Percentiles rank a stretch among this genome's conserved stretches.
Evolutionary conservation across 35 echinoderm and acorn worm species (phyloP).

Genomic region (Patiria miniata): DNA sequence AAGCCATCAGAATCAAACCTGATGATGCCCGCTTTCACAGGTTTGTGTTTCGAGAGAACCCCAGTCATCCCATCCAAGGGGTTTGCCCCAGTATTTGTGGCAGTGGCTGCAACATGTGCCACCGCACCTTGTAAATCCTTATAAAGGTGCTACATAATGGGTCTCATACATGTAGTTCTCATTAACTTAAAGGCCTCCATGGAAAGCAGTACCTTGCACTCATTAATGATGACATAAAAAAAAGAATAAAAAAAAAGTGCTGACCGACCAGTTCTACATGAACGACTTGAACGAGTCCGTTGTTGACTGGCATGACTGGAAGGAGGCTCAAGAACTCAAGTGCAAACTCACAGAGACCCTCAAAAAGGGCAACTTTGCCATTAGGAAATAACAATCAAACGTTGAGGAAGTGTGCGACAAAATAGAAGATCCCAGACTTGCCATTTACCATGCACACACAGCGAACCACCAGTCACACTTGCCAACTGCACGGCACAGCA

Average conservation of each 20-base stretch:
- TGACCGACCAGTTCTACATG: slow-evolving; percentile 57
- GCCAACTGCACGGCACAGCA: too few species aligned
- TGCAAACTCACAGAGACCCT: slow-evolving; percentile 64
- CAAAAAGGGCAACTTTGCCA: slow-evolving; percentile 23
- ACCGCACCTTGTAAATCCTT: too few species aligned
- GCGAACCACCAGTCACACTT: too few species aligned
- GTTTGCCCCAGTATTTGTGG: slow-evolving; percentile 44
- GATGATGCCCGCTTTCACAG: slow-evolving; percentile 42
- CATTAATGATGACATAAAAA: slow-evolving; percentile 29
- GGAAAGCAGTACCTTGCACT: slow-evolving; percentile 48
- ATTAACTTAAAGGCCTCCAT: too few species aligned
- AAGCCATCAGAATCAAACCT: neutral
- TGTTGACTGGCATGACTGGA: slow-evolving; percentile 21
- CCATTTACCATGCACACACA: too few species aligned
- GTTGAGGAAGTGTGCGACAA: slow-evolving; percentile 23
- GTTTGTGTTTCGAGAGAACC: slow-evolving; percentile 32
- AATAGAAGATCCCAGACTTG: slow-evolving; percentile 38
- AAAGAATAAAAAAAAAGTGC: slow-evolving; percentile 39
- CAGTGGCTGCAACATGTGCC: too few species aligned
- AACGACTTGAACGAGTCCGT: slow-evolving; percentile 56
- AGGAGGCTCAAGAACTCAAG: slow-evolving; percentile 52
- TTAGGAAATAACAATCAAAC: slow-evolving; percentile 61
- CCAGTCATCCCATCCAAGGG: slow-evolving; percentile 60
- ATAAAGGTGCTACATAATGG: too few species aligned
- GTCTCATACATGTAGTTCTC: too few species aligned